These are phyloP conservation scores for Anomalospiza imberbis DNA, from an alignment of 2,797 vertebrate genomes.

Conservation along the genomic window DNA sequence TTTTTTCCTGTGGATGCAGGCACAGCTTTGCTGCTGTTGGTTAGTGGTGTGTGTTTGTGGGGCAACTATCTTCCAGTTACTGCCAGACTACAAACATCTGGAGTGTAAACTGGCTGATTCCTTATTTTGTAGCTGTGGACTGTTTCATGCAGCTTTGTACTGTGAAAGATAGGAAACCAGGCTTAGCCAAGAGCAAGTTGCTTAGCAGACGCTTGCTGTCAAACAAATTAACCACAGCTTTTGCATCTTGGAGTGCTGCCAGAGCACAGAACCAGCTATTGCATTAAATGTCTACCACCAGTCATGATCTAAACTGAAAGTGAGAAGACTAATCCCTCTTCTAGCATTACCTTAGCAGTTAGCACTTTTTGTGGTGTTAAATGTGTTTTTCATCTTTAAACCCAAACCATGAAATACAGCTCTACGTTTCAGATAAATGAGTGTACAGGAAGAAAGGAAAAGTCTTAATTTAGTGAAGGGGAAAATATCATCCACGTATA, in stretches of 20 bases:
- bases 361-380: neutral
- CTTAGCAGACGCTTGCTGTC: constrained; percentile 52
- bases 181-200: constrained; percentile 31
- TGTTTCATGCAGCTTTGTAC: neutral
- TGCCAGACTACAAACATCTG: neutral
- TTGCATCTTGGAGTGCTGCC: constrained; percentile 36
- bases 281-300: constrained; percentile 17
- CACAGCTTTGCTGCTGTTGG: neutral
- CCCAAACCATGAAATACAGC: neutral
- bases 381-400: neutral
- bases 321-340: neutral
- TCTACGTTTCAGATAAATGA: neutral
- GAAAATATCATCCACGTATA: neutral
- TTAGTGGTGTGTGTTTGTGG: neutral
- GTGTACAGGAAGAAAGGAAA: neutral
- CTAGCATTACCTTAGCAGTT: neutral
- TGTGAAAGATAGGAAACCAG: constrained; percentile 9
- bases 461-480: neutral
- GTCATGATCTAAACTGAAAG: constrained; percentile 26
- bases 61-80: neutral
- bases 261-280: constrained; percentile 24
- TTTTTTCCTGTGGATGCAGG: neutral
- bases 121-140: neutral
- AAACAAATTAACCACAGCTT: constrained; percentile 53
- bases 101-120: neutral